A percentile compares a stretch with the other conserved stretches of the same genome.
Evolutionary conservation across 2,113 vertebrate genomes (phyloP).

Genomic region (Gavia stellata): DNA sequence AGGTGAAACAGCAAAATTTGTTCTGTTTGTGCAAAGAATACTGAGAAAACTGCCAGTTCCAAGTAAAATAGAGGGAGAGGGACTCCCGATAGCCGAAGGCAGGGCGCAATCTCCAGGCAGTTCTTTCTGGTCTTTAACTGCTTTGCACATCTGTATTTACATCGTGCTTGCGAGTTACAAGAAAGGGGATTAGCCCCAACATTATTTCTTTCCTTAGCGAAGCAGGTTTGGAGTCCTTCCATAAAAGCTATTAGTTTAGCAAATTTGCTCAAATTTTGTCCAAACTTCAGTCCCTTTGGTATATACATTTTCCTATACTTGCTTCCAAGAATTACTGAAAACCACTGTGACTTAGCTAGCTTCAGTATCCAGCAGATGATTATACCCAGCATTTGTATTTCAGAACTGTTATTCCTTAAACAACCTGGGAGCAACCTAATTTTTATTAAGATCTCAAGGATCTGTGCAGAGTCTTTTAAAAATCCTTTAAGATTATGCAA

Average conservation of each 20-base stretch:
- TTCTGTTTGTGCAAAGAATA: constrained; percentile 34
- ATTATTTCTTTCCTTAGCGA: not conserved
- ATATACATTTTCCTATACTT: not conserved
- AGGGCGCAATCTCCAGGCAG: not conserved
- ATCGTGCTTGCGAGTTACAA: not conserved
- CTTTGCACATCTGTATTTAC: constrained; percentile 56
- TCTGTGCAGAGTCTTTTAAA: not conserved
- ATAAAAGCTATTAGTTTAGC: constrained; percentile 61
- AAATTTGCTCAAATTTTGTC: constrained; percentile 36
- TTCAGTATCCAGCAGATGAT: not conserved
- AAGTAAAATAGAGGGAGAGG: constrained; percentile 37
- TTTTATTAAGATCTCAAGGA: not conserved
- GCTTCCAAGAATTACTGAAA: constrained; percentile 7
- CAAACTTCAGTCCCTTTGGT: constrained; percentile 16
- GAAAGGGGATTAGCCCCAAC: constrained; percentile 4
- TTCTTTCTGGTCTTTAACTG: constrained; percentile 46
- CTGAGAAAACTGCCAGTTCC: constrained; percentile 43
- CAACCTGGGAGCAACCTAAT: not conserved
- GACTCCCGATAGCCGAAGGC: not conserved
- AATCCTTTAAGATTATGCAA: not conserved
- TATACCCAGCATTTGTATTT: not conserved
- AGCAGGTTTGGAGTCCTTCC: constrained; percentile 58
- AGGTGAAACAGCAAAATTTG: constrained; percentile 61
- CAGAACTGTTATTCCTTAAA: not conserved
- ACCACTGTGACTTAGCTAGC: not conserved